Evolutionary conservation across 2,888 invertebrate species (phyloP).

Genomic region (Alentia gelatinosa): DNA sequence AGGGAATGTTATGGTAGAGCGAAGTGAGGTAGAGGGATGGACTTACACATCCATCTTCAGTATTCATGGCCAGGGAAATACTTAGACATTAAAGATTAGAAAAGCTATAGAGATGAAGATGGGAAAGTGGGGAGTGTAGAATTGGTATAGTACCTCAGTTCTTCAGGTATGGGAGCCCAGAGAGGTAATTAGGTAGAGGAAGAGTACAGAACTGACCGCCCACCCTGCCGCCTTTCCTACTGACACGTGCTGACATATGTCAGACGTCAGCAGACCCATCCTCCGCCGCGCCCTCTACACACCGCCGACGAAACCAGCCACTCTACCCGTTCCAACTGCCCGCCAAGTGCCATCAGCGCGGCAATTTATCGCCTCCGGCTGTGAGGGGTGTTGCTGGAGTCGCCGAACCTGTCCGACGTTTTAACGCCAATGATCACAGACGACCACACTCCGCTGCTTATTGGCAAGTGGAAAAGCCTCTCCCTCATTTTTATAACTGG

Average conservation of each 20-base stretch:
- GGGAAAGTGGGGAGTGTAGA: too few species aligned
- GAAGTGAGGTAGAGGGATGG: too few species aligned
- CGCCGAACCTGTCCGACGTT: not conserved
- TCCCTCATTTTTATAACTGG: not conserved
- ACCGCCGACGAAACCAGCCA: not conserved
- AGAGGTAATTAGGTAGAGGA: too few species aligned
- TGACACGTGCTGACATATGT: slow-evolving; percentile 16
- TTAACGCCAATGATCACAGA: not conserved
- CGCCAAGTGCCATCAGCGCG: not conserved
- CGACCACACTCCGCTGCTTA: not conserved
- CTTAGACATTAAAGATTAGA: too few species aligned
- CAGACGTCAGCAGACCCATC: slow-evolving; percentile 6
- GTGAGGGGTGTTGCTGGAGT: not conserved
- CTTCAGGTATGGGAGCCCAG: too few species aligned
- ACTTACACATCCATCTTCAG: too few species aligned
- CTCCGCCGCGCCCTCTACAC: not conserved
- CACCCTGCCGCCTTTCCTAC: not conserved
- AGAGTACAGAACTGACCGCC: not conserved
- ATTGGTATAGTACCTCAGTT: too few species aligned
- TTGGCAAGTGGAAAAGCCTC: not conserved
- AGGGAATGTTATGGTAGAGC: too few species aligned
- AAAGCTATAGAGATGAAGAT: too few species aligned
- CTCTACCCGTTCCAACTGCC: not conserved
- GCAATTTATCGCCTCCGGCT: not conserved
- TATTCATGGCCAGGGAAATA: too few species aligned